Evolutionary conservation across 2,797 vertebrate species (phyloP).

Genomic region (Sebastes glaucus): DNA sequence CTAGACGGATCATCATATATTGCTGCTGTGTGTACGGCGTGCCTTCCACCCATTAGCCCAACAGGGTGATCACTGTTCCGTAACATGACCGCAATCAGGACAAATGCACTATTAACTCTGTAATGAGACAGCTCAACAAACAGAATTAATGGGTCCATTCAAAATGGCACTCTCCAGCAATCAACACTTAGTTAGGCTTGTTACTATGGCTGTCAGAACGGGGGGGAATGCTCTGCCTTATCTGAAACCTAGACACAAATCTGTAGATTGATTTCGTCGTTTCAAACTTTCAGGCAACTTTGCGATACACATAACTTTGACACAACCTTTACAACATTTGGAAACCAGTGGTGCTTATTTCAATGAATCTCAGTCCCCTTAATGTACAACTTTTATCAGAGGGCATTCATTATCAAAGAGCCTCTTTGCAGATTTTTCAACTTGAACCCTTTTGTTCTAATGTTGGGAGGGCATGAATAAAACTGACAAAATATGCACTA

Average conservation of each 20-base stretch:
- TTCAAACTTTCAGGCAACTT: constrained; percentile 4
- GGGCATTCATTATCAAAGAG: background rate
- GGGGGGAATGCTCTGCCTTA: background rate
- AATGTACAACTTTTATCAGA: background rate
- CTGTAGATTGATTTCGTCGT: background rate
- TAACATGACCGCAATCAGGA: constrained; percentile 73
- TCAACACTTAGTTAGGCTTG: constrained; percentile 58
- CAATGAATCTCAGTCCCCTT: background rate
- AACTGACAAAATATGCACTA: background rate
- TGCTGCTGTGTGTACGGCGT: background rate
- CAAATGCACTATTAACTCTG: constrained; percentile 77
- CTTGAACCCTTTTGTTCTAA: background rate
- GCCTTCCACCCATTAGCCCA: constrained; percentile 45
- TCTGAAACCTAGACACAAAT: constrained; percentile 2
- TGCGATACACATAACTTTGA: background rate
- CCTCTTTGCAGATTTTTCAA: background rate
- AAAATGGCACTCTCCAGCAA: constrained; percentile 56
- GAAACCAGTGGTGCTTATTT: background rate
- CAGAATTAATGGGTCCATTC: constrained; percentile 73
- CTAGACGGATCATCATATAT: constrained; percentile 5
- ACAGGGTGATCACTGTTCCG: constrained; percentile 66
- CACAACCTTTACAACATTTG: background rate
- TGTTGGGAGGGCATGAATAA: background rate
- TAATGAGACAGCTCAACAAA: constrained; percentile 80
- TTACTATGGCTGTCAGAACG: constrained; percentile 41